Percentiles rank a stretch among this genome's conserved stretches.
Conservation (phyloP, 2,888 invertebrate genomes). For the Syrphus vitripennis region DNA sequence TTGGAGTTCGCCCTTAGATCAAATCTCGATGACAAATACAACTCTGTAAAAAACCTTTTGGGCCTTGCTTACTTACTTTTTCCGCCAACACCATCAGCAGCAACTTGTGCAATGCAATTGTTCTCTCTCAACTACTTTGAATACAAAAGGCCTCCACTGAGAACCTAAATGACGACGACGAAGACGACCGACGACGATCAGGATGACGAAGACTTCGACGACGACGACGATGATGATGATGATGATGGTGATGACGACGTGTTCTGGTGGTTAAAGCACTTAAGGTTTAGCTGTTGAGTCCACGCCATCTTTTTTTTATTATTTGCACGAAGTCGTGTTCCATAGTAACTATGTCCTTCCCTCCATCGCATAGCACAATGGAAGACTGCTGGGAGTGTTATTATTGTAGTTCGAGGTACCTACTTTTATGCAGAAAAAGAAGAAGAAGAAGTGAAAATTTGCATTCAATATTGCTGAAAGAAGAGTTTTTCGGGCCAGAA, state of each 20-base stretch:
- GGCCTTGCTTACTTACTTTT: background rate
- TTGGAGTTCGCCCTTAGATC: too few species aligned
- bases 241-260: slow-evolving; percentile 53
- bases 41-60: background rate
- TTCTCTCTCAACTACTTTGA: slow-evolving; percentile 62
- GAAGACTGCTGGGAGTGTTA: background rate
- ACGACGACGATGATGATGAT: slow-evolving; percentile 24
- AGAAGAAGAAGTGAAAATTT: slow-evolving; percentile 57
- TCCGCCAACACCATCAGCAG: slow-evolving; percentile 16
- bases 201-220: slow-evolving; percentile 46
- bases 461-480: slow-evolving; percentile 60
- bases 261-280: slow-evolving; percentile 63
- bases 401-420: background rate
- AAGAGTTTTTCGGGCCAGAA: slow-evolving; percentile 53
- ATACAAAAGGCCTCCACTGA: slow-evolving; percentile 68
- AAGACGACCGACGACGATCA: slow-evolving; percentile 27
- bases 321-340: slow-evolving; percentile 35
- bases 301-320: slow-evolving; percentile 21
- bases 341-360: slow-evolving; percentile 1
- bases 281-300: slow-evolving; percentile 47
- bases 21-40: background rate
- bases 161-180: too few species aligned
- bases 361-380: background rate
- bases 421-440: background rate
- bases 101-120: slow-evolving; percentile 45